Percentiles rank a stretch among this genome's conserved stretches.
Conservation (phyloP, 2,113 vertebrate species). For the Ptilorrhoa leucosticta region DNA sequence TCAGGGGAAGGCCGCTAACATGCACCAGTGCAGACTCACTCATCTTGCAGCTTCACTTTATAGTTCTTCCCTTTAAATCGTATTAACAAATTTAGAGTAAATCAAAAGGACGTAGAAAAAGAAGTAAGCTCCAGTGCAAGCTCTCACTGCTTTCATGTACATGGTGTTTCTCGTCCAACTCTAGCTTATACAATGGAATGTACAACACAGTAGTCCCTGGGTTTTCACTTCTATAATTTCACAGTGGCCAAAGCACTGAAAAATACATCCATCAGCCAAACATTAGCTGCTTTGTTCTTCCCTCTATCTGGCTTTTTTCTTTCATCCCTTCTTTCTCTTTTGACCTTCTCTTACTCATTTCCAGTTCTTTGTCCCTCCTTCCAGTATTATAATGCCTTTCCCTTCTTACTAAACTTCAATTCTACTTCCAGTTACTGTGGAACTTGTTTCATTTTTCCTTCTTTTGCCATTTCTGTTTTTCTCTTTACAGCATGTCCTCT, state of each 20-base stretch:
- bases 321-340: neutral
- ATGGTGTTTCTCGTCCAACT: neutral
- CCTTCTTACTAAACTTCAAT: neutral
- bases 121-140: neutral
- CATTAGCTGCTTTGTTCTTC: neutral
- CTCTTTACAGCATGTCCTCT: neutral
- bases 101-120: neutral
- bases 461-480: neutral
- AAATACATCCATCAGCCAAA: neutral
- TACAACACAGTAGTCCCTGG: neutral
- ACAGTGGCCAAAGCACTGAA: neutral
- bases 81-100: neutral
- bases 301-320: neutral
- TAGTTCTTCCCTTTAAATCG: neutral
- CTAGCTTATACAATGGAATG: neutral
- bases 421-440: neutral
- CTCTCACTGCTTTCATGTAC: neutral
- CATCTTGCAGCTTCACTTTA: neutral
- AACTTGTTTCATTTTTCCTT: neutral
- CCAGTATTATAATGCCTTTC: neutral
- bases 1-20: neutral
- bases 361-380: slow-evolving; percentile 3
- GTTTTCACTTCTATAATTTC: neutral
- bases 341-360: neutral
- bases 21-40: neutral